These are phyloP conservation scores for Nycticebus coucang DNA, from an alignment of 2,113 vertebrate species.

Conservation along the genomic window DNA sequence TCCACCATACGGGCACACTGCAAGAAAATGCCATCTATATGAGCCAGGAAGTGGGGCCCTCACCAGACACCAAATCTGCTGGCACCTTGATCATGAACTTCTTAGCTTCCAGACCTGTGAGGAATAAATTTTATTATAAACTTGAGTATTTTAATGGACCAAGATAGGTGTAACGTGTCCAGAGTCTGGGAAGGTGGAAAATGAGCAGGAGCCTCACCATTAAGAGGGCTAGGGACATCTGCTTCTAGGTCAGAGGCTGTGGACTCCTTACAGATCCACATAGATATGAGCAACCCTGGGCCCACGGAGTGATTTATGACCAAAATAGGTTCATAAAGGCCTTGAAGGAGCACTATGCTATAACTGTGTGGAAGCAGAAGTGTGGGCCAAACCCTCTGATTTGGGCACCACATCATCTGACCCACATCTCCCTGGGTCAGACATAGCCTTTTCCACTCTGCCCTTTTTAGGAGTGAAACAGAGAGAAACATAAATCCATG, in stretches of 20 bases:
- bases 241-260: background rate
- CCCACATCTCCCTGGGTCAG: background rate
- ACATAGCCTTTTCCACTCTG: background rate
- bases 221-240: background rate
- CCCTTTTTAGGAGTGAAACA: background rate
- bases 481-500: slow-evolving; percentile 31
- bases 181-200: background rate
- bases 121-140: background rate
- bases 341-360: background rate
- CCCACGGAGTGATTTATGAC: background rate
- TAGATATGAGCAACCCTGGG: background rate
- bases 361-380: background rate
- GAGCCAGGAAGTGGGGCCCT: background rate
- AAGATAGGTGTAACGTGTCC: background rate
- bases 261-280: background rate
- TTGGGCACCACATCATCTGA: background rate
- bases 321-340: background rate
- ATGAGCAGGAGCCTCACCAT: background rate
- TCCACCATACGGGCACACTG: background rate
- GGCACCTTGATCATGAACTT: background rate
- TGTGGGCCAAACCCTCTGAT: background rate
- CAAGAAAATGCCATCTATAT: background rate
- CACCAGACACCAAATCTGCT: background rate
- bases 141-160: background rate
- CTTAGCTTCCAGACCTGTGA: background rate